These are phyloP conservation scores for Hypanus sabinus DNA, from an alignment of 2,113 vertebrate genomes.

Conservation along the genomic window DNA sequence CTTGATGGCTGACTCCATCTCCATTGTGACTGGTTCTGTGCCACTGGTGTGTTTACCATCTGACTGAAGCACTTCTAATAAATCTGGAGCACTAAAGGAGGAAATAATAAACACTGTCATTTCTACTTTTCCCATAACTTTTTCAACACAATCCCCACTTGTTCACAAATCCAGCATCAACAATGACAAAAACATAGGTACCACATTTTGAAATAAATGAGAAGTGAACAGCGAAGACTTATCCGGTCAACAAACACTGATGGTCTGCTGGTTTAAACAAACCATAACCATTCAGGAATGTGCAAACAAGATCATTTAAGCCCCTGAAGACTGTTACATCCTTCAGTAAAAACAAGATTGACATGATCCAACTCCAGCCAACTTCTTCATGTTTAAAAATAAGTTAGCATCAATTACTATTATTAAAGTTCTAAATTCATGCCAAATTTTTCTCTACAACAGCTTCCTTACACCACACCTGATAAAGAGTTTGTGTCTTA, in stretches of 20 bases:
- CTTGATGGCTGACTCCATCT: conserved; percentile 23
- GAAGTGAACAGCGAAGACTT: not conserved
- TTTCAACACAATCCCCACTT: not conserved
- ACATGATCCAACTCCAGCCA: too few species aligned
- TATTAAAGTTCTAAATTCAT: too few species aligned
- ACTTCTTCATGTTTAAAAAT: too few species aligned
- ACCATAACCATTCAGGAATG: not conserved
- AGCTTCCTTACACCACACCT: too few species aligned
- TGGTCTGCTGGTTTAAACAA: not conserved
- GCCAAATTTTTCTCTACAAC: too few species aligned
- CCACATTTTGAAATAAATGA: not conserved
- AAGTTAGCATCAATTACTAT: too few species aligned
- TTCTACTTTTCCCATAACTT: too few species aligned
- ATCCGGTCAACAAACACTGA: not conserved
- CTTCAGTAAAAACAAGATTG: too few species aligned
- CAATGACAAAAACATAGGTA: not conserved
- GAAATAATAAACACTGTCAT: not conserved
- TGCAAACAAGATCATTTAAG: too few species aligned
- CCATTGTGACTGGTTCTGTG: conserved; percentile 6
- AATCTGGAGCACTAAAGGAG: not conserved
- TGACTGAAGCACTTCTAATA: not conserved
- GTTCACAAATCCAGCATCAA: not conserved
- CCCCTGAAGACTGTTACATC: too few species aligned
- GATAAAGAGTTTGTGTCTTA: too few species aligned
- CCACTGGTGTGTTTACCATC: conserved; percentile 13